A percentile compares a stretch with the other conserved stretches of the same genome.
phyloP scores from a whole-genome alignment of 2,113 vertebrate genomes.

The Vimba vimba region DNA sequence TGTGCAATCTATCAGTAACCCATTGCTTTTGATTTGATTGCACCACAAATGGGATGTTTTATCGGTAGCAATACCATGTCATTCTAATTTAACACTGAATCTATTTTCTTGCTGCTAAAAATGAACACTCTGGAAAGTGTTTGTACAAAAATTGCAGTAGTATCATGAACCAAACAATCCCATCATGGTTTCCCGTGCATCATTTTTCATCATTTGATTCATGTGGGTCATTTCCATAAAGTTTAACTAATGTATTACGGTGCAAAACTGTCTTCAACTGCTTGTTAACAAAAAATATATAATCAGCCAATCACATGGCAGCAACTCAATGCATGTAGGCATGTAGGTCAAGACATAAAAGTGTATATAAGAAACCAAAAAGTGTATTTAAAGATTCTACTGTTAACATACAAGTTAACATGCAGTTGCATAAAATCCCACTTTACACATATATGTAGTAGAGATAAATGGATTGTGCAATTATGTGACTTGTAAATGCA shows the following conservation, averaged over 20 bases:
- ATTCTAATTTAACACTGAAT: background rate
- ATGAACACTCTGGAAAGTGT: background rate
- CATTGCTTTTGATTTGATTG: slow-evolving; percentile 7
- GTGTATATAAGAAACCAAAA: no score
- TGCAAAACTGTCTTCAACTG: background rate
- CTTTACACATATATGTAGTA: background rate
- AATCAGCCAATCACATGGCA: no score
- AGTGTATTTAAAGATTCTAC: background rate
- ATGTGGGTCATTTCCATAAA: slow-evolving; percentile 10
- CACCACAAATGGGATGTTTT: background rate
- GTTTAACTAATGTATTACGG: background rate
- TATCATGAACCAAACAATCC: background rate
- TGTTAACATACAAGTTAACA: background rate
- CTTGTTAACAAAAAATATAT: no score
- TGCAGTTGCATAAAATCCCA: background rate
- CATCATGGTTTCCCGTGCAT: background rate
- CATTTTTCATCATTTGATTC: background rate
- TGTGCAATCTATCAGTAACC: background rate
- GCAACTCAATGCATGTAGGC: no score
- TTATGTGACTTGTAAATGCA: background rate
- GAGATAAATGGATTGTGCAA: background rate
- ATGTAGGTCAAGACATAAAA: no score
- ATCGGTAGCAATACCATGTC: background rate
- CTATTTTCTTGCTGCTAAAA: background rate
- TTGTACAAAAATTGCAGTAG: background rate